phyloP scores from a whole-genome alignment of 2,113 vertebrate genomes.

The Dicentrarchus labrax region DNA sequence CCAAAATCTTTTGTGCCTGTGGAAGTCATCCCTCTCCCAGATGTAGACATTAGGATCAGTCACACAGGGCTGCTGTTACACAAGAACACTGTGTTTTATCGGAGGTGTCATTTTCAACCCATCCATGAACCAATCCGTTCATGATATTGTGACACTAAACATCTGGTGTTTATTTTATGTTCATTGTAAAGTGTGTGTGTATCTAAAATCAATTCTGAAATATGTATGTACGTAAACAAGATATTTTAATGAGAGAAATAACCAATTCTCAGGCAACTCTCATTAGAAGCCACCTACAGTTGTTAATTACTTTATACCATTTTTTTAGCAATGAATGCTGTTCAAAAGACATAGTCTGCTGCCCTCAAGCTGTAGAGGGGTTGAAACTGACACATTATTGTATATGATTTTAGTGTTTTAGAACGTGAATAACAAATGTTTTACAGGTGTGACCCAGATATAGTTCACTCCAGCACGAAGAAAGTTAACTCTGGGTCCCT shows the following conservation, averaged over 20 bases:
- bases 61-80: conserved; percentile 67
- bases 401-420: conserved; percentile 15
- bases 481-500: not conserved
- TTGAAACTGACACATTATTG: conserved; percentile 18
- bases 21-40: conserved; percentile 47
- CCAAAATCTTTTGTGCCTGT: conserved; percentile 60
- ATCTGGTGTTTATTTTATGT: conserved; percentile 18
- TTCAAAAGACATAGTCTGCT: conserved; percentile 16
- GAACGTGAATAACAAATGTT: conserved; percentile 7
- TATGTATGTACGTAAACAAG: not conserved
- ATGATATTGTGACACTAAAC: conserved; percentile 22
- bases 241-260: conserved; percentile 29
- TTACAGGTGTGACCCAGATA: conserved; percentile 27
- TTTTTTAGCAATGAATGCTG: conserved; percentile 8
- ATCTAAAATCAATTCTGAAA: not conserved
- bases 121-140: not conserved
- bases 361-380: not conserved
- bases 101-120: conserved; percentile 9
- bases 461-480: conserved; percentile 15
- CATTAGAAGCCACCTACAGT: conserved; percentile 6
- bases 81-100: conserved; percentile 57
- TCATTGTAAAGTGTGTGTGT: not conserved
- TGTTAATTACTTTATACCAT: not conserved
- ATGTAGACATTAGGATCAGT: conserved; percentile 49
- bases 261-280: conserved; percentile 17